Percentiles rank a stretch among this genome's conserved stretches.
These are phyloP conservation scores for Synanthedon andrenaeformis DNA, from an alignment of 2,888 invertebrate species.

Conservation along the genomic window DNA sequence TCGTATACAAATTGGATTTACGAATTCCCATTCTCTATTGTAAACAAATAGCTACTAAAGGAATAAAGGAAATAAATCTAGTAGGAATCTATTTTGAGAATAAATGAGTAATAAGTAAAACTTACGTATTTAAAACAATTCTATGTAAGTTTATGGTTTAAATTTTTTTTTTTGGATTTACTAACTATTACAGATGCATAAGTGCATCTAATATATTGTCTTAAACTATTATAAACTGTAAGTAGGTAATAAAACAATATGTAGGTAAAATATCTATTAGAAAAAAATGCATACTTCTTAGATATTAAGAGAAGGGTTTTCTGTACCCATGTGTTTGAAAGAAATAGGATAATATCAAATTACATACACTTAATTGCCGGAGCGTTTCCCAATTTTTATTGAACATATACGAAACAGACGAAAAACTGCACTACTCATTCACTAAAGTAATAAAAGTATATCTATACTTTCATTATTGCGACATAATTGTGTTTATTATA, in stretches of 20 bases:
- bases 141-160: no score
- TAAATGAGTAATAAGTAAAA: no score
- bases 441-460: no score
- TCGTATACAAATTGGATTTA: constrained; percentile 13
- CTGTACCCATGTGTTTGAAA: neutral
- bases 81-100: neutral
- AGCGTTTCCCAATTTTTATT: neutral
- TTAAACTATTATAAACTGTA: no score
- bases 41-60: constrained; percentile 6
- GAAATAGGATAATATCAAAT: neutral
- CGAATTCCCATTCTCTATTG: constrained; percentile 19
- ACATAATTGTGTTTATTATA: no score
- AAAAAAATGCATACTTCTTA: neutral
- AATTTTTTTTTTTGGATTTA: no score
- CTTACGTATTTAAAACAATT: no score
- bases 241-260: neutral
- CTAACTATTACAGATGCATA: no score
- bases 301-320: neutral
- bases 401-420: no score
- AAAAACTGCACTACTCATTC: no score
- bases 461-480: no score
- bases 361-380: neutral
- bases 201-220: no score
- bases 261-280: neutral
- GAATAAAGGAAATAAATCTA: neutral